Evolutionary conservation across 2,888 invertebrate genomes (phyloP).

Genomic region (Deilephila porcellus): DNA sequence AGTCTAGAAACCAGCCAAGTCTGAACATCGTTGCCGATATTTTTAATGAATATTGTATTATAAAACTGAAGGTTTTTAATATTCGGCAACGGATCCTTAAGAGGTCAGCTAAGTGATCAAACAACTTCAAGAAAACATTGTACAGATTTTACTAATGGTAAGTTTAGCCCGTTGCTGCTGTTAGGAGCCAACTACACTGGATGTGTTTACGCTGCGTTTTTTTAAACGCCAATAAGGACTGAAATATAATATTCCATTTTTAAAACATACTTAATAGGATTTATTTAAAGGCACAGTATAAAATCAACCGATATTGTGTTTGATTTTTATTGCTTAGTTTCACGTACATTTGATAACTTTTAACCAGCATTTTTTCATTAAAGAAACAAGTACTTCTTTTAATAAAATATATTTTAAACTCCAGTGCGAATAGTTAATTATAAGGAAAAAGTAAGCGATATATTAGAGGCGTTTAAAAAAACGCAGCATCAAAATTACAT

Average conservation of each 20-base stretch:
- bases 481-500: constrained; percentile 14
- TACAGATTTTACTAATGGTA: constrained; percentile 43
- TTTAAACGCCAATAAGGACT: not conserved
- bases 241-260: not conserved
- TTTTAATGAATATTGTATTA: constrained; percentile 15
- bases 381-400: too few relatives aligned
- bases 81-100: not conserved
- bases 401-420: not conserved
- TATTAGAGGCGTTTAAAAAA: not conserved
- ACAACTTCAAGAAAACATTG: constrained; percentile 35
- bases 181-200: constrained; percentile 12
- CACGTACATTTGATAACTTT: too few relatives aligned
- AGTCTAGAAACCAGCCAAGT: not conserved
- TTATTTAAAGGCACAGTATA: not conserved
- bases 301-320: not conserved
- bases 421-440: not conserved
- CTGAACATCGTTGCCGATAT: not conserved
- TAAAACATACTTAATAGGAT: not conserved
- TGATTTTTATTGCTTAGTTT: too few relatives aligned
- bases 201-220: constrained; percentile 21
- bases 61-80: constrained; percentile 3
- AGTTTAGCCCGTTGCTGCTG: constrained; percentile 34
- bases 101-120: not conserved
- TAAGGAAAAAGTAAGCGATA: not conserved
- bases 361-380: too few relatives aligned